These are phyloP conservation scores for Rhinogobio ventralis DNA, from an alignment of 2,797 vertebrate species.

Conservation along the genomic window DNA sequence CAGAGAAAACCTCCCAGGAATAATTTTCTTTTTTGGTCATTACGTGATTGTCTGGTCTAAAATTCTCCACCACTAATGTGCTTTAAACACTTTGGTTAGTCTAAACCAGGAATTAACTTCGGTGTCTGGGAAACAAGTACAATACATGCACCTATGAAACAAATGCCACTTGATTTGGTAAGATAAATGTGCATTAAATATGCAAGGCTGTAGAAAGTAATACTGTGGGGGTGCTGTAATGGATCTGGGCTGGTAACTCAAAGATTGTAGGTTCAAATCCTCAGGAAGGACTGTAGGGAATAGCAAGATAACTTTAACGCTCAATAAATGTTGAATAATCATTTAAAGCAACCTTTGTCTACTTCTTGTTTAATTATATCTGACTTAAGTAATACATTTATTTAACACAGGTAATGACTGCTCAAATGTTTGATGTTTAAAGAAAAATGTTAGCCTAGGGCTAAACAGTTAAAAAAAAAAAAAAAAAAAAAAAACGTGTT, in stretches of 20 bases:
- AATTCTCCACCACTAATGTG: constrained; percentile 16
- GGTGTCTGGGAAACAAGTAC: constrained; percentile 15
- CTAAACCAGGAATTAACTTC: constrained; percentile 15
- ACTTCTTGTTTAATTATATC: background rate
- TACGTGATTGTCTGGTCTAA: constrained; percentile 20
- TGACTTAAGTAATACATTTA: constrained; percentile 2
- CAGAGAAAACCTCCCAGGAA: background rate
- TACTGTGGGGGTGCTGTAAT: background rate
- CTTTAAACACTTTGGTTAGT: constrained; percentile 32
- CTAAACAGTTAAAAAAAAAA: background rate
- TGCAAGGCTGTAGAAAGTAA: constrained; percentile 19
- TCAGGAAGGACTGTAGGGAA: background rate
- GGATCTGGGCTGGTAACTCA: constrained; percentile 3
- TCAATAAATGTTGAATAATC: background rate
- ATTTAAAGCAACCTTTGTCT: background rate
- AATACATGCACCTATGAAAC: background rate
- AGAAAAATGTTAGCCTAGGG: background rate
- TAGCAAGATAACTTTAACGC: background rate
- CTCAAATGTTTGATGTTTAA: background rate
- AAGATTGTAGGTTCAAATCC: constrained; percentile 1
- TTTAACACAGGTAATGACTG: background rate
- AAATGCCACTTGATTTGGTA: constrained; percentile 15
- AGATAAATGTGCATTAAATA: constrained; percentile 16
- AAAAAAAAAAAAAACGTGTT: background rate
- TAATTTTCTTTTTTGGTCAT: constrained; percentile 10